Evolutionary conservation across 23 tunicate genomes (phyloP).

Genomic region (Trididemnum miniatum): DNA sequence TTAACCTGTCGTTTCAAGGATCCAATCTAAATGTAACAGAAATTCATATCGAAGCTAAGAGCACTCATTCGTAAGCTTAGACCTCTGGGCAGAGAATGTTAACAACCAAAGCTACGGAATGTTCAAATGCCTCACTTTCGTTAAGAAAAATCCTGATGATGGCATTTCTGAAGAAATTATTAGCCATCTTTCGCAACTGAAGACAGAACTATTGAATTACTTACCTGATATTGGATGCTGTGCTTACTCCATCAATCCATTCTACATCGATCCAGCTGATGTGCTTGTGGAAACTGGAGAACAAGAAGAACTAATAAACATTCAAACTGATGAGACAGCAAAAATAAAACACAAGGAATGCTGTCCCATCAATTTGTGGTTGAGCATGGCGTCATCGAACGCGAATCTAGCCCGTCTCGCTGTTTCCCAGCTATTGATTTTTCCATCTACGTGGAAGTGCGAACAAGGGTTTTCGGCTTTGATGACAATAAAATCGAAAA

Average conservation of each 20-base stretch:
- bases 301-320: constrained; percentile 60
- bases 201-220: constrained; percentile 53
- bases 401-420: constrained; percentile 50
- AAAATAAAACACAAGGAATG: constrained; percentile 54
- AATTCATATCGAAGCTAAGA: constrained; percentile 33
- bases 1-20: constrained; percentile 66
- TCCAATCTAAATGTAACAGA: constrained; percentile 53
- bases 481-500: constrained; percentile 58
- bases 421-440: constrained; percentile 53
- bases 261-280: constrained; percentile 41
- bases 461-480: constrained; percentile 58
- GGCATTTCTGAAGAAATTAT: constrained; percentile 49
- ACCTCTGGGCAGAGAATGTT: constrained; percentile 58
- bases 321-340: constrained; percentile 67
- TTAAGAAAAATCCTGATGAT: constrained; percentile 46
- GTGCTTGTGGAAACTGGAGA: constrained; percentile 61
- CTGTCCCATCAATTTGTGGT: constrained; percentile 72
- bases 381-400: constrained; percentile 53
- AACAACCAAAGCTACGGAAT: constrained; percentile 60
- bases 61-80: constrained; percentile 62
- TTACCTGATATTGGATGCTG: constrained; percentile 56
- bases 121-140: constrained; percentile 47
- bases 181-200: constrained; percentile 43
- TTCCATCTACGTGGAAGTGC: constrained; percentile 70
- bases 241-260: constrained; percentile 52